Conservation (phyloP, 2,888 invertebrate genomes). For the Embidobia sp. region DNA sequence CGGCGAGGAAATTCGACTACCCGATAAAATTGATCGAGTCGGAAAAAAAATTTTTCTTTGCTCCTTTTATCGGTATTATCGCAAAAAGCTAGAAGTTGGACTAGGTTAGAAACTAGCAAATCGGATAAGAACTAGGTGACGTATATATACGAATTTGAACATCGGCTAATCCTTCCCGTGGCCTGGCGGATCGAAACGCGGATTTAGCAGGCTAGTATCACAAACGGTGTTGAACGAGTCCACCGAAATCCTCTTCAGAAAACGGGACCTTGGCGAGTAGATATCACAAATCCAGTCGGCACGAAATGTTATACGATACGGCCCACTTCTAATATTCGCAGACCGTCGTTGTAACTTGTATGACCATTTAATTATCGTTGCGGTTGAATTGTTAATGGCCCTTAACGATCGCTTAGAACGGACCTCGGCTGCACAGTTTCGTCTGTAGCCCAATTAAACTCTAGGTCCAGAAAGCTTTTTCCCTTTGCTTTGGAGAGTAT, state of each 20-base stretch:
- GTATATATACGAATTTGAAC: slow-evolving; percentile 49
- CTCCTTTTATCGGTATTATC: slow-evolving; percentile 11
- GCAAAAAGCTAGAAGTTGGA: slow-evolving; percentile 3
- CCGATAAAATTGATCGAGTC: neutral
- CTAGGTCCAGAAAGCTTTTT: no score
- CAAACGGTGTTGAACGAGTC: slow-evolving; percentile 64
- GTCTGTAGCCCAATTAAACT: neutral
- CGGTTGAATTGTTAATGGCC: slow-evolving; percentile 20
- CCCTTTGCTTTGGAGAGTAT: no score
- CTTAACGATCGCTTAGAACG: slow-evolving; percentile 9
- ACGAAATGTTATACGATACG: slow-evolving; percentile 19
- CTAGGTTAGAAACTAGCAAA: slow-evolving; percentile 49
- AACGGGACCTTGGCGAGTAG: slow-evolving; percentile 52
- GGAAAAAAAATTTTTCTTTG: neutral
- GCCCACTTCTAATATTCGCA: slow-evolving; percentile 25
- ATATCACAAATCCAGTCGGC: slow-evolving; percentile 37
- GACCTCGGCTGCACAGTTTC: slow-evolving; percentile 6
- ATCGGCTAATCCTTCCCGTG: slow-evolving; percentile 48
- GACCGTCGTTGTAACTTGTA: slow-evolving; percentile 14
- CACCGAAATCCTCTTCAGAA: slow-evolving; percentile 67
- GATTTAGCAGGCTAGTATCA: slow-evolving; percentile 43
- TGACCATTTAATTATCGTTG: slow-evolving; percentile 32
- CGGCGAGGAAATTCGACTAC: no score
- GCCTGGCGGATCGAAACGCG: slow-evolving; percentile 52
- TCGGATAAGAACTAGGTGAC: slow-evolving; percentile 54